These are phyloP conservation scores for Epicampocera succincta DNA, from an alignment of 2,888 invertebrate genomes.

Conservation along the genomic window DNA sequence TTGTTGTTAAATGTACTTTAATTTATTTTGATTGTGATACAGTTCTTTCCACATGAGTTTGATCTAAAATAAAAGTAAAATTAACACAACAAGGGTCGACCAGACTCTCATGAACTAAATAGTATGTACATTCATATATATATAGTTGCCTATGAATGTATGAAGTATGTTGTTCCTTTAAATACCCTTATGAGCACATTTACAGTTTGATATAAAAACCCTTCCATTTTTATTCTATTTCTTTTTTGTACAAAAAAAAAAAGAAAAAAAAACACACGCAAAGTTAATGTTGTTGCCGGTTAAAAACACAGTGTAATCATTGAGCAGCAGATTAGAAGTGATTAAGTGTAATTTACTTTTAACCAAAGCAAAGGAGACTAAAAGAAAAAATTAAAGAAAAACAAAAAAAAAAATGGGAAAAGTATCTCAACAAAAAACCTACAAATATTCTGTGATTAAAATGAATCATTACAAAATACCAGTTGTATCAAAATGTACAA, in stretches of 20 bases:
- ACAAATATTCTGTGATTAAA: constrained; percentile 59
- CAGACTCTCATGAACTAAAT: neutral
- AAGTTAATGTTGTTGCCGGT: constrained; percentile 55
- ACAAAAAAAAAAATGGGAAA: neutral
- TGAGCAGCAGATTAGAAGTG: constrained; percentile 67
- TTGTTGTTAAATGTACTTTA: neutral
- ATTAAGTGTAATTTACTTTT: constrained; percentile 68
- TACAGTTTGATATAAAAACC: constrained; percentile 19
- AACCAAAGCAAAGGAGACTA: constrained; percentile 25
- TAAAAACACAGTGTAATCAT: constrained; percentile 55
- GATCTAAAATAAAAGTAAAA: neutral
- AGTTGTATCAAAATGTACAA: constrained; percentile 58
- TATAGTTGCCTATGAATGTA: neutral
- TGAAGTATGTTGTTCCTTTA: neutral
- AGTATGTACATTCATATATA: neutral
- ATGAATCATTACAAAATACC: constrained; percentile 56
- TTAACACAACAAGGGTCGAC: constrained; percentile 3
- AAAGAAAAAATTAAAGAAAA: too few relatives aligned
- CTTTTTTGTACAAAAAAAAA: neutral
- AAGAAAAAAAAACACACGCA: constrained; percentile 50
- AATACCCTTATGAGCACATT: constrained; percentile 4
- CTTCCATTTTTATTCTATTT: constrained; percentile 17
- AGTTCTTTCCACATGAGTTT: neutral
- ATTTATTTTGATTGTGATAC: constrained; percentile 2
- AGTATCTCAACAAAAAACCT: constrained; percentile 35